Conservation (phyloP, 2,888 invertebrate genomes). For the Eilema depressum region DNA sequence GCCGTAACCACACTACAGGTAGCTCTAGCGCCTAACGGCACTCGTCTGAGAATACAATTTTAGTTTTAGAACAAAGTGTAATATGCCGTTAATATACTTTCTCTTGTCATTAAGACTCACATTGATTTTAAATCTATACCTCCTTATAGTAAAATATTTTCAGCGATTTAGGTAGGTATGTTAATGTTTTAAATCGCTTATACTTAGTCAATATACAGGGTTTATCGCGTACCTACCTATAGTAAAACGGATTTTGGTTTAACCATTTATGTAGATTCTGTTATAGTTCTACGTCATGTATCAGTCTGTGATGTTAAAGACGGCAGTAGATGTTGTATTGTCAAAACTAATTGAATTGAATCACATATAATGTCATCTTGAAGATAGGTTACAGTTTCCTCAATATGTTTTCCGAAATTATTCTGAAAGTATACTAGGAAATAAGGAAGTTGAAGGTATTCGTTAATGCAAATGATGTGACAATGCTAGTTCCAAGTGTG, state of each 20-base stretch:
- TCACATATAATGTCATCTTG: neutral
- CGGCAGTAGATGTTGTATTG: too few species aligned
- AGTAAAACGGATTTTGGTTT: neutral
- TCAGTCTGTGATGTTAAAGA: neutral
- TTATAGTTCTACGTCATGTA: neutral
- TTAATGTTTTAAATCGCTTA: neutral
- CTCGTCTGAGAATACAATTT: conserved; percentile 76
- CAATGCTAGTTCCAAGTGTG: conserved; percentile 52
- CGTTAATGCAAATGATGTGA: conserved; percentile 21
- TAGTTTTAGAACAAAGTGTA: conserved; percentile 69
- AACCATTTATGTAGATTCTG: too few species aligned
- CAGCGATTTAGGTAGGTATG: neutral
- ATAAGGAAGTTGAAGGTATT: neutral
- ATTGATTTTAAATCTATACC: conserved; percentile 46
- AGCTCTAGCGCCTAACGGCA: conserved; percentile 84
- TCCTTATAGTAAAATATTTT: neutral
- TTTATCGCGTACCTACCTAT: too few species aligned
- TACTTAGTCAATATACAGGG: too few species aligned
- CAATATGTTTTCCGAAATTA: neutral
- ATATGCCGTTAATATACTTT: conserved; percentile 76
- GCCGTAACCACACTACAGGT: conserved; percentile 76
- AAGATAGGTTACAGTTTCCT: neutral
- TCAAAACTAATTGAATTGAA: too few species aligned
- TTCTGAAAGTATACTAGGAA: neutral
- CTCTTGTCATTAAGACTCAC: conserved; percentile 61